phyloP scores from a whole-genome alignment of 2,888 invertebrate species.

The Smittia sp. region DNA sequence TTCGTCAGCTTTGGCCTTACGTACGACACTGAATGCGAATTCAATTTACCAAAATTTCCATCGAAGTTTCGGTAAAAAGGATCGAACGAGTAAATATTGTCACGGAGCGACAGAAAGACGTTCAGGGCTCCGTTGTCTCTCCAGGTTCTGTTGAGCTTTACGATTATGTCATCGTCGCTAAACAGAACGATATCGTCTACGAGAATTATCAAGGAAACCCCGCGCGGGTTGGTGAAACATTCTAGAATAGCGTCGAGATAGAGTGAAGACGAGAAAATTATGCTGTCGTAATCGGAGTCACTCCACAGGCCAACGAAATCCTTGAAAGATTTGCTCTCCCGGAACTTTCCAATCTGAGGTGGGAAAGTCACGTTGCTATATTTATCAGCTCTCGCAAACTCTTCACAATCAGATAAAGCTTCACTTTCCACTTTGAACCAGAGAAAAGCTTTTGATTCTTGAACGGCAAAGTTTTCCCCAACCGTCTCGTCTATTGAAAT shows the following conservation, averaged over 20 bases:
- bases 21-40: neutral
- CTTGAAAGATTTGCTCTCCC: neutral
- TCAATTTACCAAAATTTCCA: slow-evolving; percentile 21
- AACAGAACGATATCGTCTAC: neutral
- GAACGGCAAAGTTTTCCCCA: neutral
- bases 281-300: neutral
- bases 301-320: neutral
- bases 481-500: neutral
- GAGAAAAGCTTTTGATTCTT: neutral
- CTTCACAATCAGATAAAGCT: neutral
- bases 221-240: neutral
- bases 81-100: slow-evolving; percentile 15
- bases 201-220: slow-evolving; percentile 13
- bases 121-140: slow-evolving; percentile 23
- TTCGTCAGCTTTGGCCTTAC: slow-evolving; percentile 46
- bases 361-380: neutral
- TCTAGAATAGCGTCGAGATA: neutral
- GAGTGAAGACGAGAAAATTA: neutral
- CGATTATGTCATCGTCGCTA: neutral
- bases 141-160: slow-evolving; percentile 15
- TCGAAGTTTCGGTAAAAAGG: slow-evolving; percentile 24
- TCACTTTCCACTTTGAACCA: neutral
- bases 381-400: neutral
- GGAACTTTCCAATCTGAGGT: neutral
- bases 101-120: neutral